Conservation (phyloP, 2,113 vertebrate species). For the Orcinus orca region DNA sequence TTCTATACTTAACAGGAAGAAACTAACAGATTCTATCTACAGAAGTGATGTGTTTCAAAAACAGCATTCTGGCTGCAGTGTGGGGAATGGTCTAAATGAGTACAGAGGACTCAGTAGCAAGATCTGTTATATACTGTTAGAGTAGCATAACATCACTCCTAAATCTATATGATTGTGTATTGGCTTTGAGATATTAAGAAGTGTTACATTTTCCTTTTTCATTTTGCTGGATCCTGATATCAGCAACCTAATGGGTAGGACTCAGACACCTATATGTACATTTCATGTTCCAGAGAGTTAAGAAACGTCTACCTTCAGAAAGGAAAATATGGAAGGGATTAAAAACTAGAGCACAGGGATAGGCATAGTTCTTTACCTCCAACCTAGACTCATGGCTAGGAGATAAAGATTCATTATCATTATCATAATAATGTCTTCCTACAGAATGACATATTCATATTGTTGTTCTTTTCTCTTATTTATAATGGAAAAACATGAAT, state of each 20-base stretch:
- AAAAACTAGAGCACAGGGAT: neutral
- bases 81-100: neutral
- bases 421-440: conserved; percentile 16
- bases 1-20: neutral
- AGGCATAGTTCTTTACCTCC: neutral
- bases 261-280: neutral
- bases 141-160: neutral
- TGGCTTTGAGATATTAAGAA: neutral
- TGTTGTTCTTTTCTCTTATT: conserved; percentile 42
- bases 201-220: neutral
- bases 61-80: neutral
- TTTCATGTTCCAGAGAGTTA: neutral
- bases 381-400: conserved; percentile 75
- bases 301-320: neutral
- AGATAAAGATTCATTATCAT: conserved; percentile 58
- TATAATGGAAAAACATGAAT: conserved; percentile 65
- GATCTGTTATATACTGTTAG: neutral
- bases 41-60: neutral
- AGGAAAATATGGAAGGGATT: neutral
- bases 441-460: conserved; percentile 21
- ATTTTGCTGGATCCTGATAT: neutral
- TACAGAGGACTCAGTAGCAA: neutral
- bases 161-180: neutral
- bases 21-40: neutral
- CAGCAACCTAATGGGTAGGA: neutral